These are phyloP conservation scores for Morphnarchus princeps DNA, from an alignment of 2,113 vertebrate species.

Conservation along the genomic window DNA sequence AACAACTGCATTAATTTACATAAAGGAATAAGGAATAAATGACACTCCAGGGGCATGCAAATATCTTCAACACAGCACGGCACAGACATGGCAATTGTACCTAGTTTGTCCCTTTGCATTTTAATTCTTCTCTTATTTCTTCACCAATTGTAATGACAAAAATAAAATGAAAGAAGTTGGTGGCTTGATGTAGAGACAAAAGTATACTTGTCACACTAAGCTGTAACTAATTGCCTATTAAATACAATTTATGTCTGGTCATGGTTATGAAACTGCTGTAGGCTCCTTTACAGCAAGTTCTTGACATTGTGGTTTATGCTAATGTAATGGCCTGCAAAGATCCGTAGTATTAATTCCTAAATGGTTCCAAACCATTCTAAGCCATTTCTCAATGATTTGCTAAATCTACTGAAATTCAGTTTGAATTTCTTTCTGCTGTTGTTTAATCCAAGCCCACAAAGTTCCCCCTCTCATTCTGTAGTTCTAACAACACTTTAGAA, in stretches of 20 bases:
- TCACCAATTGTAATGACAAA: background rate
- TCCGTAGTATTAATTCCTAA: background rate
- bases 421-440: background rate
- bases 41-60: background rate
- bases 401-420: background rate
- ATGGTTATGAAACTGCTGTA: background rate
- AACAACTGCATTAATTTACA: background rate
- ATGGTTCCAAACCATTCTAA: background rate
- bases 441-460: background rate
- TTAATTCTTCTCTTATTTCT: background rate
- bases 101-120: background rate
- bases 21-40: background rate
- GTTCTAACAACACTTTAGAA: background rate
- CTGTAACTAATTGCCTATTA: background rate
- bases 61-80: background rate
- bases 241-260: background rate
- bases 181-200: background rate
- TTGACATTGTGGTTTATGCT: background rate
- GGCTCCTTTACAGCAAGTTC: background rate
- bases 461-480: accelerated
- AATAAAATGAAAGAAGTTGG: background rate
- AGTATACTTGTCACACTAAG: background rate
- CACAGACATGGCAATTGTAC: background rate
- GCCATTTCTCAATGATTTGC: background rate
- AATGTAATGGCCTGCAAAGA: background rate